phyloP scores from a whole-genome alignment of 2,888 invertebrate species.

The Hypomecis punctinalis region DNA sequence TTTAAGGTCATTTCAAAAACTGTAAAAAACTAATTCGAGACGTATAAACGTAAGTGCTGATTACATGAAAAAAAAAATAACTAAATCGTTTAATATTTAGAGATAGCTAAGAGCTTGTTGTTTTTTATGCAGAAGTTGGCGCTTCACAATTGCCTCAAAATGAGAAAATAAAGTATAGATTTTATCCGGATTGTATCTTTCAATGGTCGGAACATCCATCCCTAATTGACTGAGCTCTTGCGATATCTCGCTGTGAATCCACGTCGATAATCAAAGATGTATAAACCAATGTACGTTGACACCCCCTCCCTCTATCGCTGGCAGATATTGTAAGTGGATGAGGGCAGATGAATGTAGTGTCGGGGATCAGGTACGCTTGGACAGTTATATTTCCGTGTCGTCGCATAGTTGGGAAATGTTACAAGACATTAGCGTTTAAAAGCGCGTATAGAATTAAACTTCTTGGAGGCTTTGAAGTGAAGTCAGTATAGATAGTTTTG shows the following conservation, averaged over 20 bases:
- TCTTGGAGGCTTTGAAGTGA: no score
- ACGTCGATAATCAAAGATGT: slow-evolving; percentile 63
- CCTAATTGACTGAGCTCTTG: slow-evolving; percentile 41
- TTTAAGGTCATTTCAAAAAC: no score
- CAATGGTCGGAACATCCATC: slow-evolving; percentile 9
- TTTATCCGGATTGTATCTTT: neutral
- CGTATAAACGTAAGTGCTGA: no score
- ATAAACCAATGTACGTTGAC: slow-evolving; percentile 30
- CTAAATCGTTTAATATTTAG: no score
- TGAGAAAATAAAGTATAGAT: no score
- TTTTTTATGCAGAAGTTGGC: no score
- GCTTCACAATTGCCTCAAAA: no score
- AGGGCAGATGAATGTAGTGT: slow-evolving; percentile 56
- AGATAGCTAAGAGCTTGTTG: no score
- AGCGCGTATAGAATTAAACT: neutral
- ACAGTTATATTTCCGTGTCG: slow-evolving; percentile 64
- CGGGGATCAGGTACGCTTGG: slow-evolving; percentile 60
- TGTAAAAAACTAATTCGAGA: no score
- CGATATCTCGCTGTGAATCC: slow-evolving; percentile 52
- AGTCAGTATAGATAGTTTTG: no score
- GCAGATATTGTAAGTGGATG: slow-evolving; percentile 24
- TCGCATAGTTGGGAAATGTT: slow-evolving; percentile 27
- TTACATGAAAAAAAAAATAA: no score
- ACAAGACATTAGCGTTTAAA: slow-evolving; percentile 5
- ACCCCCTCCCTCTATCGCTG: slow-evolving; percentile 16